Evolutionary conservation across 1,140 invertebrate species (phyloP), one percentile per base, ranked within the genome.

Genomic region (Cryptotermes secundus): DNA sequence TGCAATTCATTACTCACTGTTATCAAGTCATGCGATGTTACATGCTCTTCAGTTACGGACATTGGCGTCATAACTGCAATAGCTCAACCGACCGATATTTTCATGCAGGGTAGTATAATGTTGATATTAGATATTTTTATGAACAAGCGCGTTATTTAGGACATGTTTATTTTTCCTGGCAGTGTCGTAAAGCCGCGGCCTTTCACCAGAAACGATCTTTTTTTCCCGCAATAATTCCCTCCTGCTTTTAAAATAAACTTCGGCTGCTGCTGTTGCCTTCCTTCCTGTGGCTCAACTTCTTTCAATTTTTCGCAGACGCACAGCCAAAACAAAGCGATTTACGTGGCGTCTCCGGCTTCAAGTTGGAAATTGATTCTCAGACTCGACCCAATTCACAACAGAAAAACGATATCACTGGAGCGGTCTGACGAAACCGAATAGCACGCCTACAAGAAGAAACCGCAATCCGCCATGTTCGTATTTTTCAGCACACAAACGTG

Each of bases 91-190:
- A 49, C 45, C 16, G 45, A 22, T 49, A 49, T 49, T 19, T 49
- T 49, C 81, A 82, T 3, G 10, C 81, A 36, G 22, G 38, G n/a
- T 49, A 49, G 31, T 82, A 82, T 24, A 26, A 72, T 72, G 59
- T 72, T 72, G 59, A 72, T 72, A 31, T 26, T 31, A 72, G 59
- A 72, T 72, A 72, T 72, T 72, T 72, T 31, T 72, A 72, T 31
- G 59, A 16, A 31, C 59, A 72, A 19, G 59, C 59, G n/a, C 31
- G 10, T 72, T 72, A 72, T 72, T 72, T 31, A 31, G 59, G 59
- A 26, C 59, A 31, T 72, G 59, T 72, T 72, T 72, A 72, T 72
- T 72, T 72, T 72, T 72, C 59, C 59, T 72, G 59, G 59, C 59
- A 72, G 59, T n/a, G 59, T 31, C 59, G 59, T 72, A 72, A 72